These are phyloP conservation scores for Alitta virens DNA, from an alignment of 2,888 invertebrate species.

Conservation along the genomic window DNA sequence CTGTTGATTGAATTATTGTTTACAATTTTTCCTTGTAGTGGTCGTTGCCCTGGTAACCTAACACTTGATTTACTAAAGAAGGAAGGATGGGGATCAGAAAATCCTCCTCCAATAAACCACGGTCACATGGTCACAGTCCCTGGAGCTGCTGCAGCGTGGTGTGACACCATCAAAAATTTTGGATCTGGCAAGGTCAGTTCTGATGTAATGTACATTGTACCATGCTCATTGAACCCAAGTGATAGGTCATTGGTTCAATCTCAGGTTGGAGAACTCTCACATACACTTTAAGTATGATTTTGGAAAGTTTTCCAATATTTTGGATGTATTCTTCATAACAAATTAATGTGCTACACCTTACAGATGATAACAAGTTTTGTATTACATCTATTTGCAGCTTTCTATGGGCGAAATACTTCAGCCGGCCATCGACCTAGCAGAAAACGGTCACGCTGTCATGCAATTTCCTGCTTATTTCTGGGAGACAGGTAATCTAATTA, in stretches of 20 bases:
- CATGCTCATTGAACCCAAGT: too few relatives aligned
- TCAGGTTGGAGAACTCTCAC: too few relatives aligned
- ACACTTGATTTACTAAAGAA: constrained; percentile 34
- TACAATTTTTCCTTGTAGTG: constrained; percentile 33
- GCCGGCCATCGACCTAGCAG: constrained; percentile 50
- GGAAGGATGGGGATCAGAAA: constrained; percentile 34
- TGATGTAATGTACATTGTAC: neutral
- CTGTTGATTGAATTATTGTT: neutral
- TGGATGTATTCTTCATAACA: too few relatives aligned
- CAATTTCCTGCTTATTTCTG: constrained; percentile 39
- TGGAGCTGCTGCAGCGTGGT: constrained; percentile 52
- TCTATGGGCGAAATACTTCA: constrained; percentile 38
- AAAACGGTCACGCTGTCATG: constrained; percentile 49
- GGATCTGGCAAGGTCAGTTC: constrained; percentile 48
- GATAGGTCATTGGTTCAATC: too few relatives aligned
- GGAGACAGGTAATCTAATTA: constrained; percentile 26
- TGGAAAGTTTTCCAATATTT: too few relatives aligned
- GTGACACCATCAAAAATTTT: constrained; percentile 44
- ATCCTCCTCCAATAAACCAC: constrained; percentile 30
- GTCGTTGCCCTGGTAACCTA: constrained; percentile 38
- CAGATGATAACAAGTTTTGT: too few relatives aligned
- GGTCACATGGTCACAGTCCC: constrained; percentile 53
- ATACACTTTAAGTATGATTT: too few relatives aligned
- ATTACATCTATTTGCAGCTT: constrained; percentile 40
- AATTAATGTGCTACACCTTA: too few relatives aligned